phyloP scores from a whole-genome alignment of 2,113 vertebrate species.

The Rhynchopsitta pachyrhyncha region DNA sequence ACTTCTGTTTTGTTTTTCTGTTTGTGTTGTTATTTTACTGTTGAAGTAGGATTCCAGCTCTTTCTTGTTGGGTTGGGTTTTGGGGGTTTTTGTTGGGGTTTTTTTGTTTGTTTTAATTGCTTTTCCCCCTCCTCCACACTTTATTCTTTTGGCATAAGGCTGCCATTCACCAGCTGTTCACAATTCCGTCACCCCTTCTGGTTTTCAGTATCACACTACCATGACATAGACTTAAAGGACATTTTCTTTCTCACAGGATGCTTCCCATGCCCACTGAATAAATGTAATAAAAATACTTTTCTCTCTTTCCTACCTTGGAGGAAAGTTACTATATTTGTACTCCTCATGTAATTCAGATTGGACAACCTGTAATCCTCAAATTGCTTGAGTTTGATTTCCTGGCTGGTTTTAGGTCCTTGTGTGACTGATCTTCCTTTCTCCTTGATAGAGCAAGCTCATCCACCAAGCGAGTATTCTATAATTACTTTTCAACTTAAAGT shows the following conservation, averaged over 20 bases:
- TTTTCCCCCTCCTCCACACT: slow-evolving; percentile 1
- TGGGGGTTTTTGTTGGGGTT: not conserved
- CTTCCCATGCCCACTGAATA: not conserved
- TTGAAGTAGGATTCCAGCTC: not conserved
- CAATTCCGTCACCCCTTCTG: slow-evolving; percentile 44
- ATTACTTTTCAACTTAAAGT: not conserved
- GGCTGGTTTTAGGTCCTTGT: not conserved
- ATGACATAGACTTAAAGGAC: not conserved
- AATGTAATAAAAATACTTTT: not conserved
- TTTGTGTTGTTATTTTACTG: not conserved
- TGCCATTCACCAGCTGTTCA: slow-evolving; percentile 67
- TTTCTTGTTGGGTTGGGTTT: not conserved
- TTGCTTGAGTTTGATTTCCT: not conserved
- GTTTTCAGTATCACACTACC: slow-evolving; percentile 22
- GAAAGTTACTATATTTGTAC: not conserved
- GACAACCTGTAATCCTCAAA: not conserved
- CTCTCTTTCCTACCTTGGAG: not conserved
- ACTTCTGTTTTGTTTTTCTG: slow-evolving; percentile 11
- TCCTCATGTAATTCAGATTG: not conserved
- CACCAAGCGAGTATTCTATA: not conserved
- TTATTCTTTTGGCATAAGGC: slow-evolving; percentile 31
- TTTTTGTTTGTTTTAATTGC: not conserved
- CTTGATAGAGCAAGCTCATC: not conserved
- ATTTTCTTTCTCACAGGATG: slow-evolving; percentile 6
- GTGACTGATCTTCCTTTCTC: not conserved